A percentile compares a stretch with the other conserved stretches of the same genome.
phyloP scores from a whole-genome alignment of 2,888 invertebrate genomes.

The Noctua janthe region DNA sequence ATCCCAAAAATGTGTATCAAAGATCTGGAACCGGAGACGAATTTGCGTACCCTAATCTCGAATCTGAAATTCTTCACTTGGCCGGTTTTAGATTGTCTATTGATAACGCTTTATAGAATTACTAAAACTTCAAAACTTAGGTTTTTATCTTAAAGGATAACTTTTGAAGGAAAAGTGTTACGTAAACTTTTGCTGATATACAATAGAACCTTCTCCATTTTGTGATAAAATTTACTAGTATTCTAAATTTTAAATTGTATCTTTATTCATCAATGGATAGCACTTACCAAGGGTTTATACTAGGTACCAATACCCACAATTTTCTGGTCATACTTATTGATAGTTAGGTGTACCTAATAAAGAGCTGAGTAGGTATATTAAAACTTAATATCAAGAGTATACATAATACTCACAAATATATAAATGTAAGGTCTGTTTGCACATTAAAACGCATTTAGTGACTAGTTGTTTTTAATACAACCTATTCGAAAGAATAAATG shows the following conservation, averaged over 20 bases:
- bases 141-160: neutral
- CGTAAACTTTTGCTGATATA: conserved; percentile 10
- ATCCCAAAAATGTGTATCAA: neutral
- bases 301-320: neutral
- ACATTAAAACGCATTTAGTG: too few relatives aligned
- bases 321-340: neutral
- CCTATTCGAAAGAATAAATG: too few relatives aligned
- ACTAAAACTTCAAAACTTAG: conserved; percentile 7
- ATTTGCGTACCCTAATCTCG: neutral
- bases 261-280: neutral
- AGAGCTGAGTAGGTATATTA: neutral
- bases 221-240: neutral
- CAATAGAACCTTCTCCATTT: neutral
- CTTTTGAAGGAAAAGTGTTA: conserved; percentile 1
- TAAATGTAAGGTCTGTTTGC: too few relatives aligned
- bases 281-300: neutral
- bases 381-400: neutral
- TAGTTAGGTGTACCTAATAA: neutral
- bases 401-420: too few relatives aligned
- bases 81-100: neutral
- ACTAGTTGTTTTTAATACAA: too few relatives aligned
- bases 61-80: neutral
- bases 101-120: conserved; percentile 6
- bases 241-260: neutral
- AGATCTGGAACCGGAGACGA: neutral